A percentile compares a stretch with the other conserved stretches of the same genome.
Conservation (phyloP, 2,797 vertebrate genomes). For the Xenentodon cancila region DNA sequence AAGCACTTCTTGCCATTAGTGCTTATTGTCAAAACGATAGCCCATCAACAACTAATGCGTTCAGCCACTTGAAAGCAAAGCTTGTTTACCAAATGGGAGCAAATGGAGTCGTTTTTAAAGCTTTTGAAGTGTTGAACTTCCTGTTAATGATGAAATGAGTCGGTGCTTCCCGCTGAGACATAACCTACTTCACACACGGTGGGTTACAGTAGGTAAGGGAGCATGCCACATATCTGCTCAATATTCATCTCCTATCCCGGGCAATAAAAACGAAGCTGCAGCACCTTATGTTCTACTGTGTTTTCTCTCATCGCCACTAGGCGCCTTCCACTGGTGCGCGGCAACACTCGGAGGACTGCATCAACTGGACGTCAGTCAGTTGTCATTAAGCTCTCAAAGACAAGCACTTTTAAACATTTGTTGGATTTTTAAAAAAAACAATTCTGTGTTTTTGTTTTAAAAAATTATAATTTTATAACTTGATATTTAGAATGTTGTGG, state of each 20-base stretch:
- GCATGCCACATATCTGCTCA: conserved; percentile 37
- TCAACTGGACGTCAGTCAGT: conserved; percentile 25
- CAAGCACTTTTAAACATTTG: too few species aligned
- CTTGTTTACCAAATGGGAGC: conserved; percentile 32
- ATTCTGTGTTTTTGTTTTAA: neutral
- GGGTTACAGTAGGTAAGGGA: conserved; percentile 10
- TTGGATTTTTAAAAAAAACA: neutral
- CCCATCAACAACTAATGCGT: conserved; percentile 36
- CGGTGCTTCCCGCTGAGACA: conserved; percentile 3
- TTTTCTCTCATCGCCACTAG: conserved; percentile 24
- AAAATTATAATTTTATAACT: neutral
- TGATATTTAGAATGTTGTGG: neutral
- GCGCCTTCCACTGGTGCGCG: conserved; percentile 23
- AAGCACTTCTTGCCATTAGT: conserved; percentile 21
- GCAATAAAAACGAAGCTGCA: conserved; percentile 33
- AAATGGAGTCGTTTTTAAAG: conserved; percentile 1
- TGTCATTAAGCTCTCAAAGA: conserved; percentile 11
- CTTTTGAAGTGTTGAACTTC: conserved; percentile 20
- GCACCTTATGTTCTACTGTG: conserved; percentile 51
- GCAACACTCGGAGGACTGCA: conserved; percentile 20
- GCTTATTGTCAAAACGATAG: conserved; percentile 17
- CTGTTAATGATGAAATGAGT: conserved; percentile 12
- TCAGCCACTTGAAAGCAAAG: conserved; percentile 9
- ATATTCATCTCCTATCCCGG: conserved; percentile 39
- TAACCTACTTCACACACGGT: conserved; percentile 5